phyloP scores from a whole-genome alignment of 2,888 invertebrate species.

The Nomada lathburiana region DNA sequence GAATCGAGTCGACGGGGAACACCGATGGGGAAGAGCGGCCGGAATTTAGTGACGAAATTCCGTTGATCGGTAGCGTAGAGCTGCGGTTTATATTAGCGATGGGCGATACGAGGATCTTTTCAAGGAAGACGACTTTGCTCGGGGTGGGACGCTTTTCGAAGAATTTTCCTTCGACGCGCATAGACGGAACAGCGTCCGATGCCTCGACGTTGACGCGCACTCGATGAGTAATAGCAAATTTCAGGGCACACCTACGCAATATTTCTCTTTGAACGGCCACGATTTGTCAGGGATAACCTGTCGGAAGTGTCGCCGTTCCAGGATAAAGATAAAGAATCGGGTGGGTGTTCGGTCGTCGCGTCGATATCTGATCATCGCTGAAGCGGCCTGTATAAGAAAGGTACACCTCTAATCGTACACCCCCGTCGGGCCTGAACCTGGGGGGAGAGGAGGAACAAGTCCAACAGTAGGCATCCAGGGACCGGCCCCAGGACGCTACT shows the following conservation, averaged over 20 bases:
- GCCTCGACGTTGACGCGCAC: not conserved
- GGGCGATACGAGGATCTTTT: too few species aligned
- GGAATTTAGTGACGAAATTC: too few species aligned
- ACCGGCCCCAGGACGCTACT: slow-evolving; percentile 79
- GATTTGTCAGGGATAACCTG: slow-evolving; percentile 63
- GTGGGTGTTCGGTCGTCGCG: slow-evolving; percentile 53
- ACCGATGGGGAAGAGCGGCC: too few species aligned
- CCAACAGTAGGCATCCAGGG: slow-evolving; percentile 81
- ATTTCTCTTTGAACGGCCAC: slow-evolving; percentile 60
- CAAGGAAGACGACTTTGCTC: too few species aligned
- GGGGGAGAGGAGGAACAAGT: slow-evolving; percentile 61
- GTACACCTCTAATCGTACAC: slow-evolving; percentile 77
- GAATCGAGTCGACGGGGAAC: not conserved
- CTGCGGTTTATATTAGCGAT: too few species aligned
- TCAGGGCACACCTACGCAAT: slow-evolving; percentile 51
- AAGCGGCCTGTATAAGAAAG: slow-evolving; percentile 74
- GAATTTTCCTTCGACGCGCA: too few species aligned
- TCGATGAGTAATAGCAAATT: slow-evolving; percentile 34
- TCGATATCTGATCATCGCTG: slow-evolving; percentile 70
- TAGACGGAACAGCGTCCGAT: too few species aligned
- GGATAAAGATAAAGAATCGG: slow-evolving; percentile 62
- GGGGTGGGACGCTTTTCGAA: too few species aligned
- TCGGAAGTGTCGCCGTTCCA: slow-evolving; percentile 65
- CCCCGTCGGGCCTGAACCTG: slow-evolving; percentile 68
- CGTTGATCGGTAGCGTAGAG: too few species aligned